Percentiles rank a stretch among this genome's conserved stretches.
These are phyloP conservation scores for Drosophila antonietae DNA, from an alignment of 2,888 invertebrate species.

Conservation along the genomic window DNA sequence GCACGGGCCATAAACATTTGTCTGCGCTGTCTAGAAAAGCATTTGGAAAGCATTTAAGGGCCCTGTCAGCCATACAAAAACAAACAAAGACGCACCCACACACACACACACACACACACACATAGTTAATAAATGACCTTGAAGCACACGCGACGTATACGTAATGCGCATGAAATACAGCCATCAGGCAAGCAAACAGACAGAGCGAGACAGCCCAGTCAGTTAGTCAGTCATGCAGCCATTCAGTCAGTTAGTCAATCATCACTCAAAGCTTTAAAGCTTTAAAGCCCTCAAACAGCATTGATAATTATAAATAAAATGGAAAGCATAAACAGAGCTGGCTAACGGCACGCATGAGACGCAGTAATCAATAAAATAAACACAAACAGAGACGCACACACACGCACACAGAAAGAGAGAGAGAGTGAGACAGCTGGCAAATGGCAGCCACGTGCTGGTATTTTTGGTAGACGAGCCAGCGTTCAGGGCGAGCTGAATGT, in stretches of 20 bases:
- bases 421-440: conserved; percentile 14
- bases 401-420: too few relatives aligned
- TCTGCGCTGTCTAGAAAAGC: conserved; percentile 24
- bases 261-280: conserved; percentile 27
- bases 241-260: background rate
- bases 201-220: background rate
- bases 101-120: background rate
- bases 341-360: conserved; percentile 17
- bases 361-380: conserved; percentile 69
- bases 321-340: conserved; percentile 36
- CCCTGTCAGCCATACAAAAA: conserved; percentile 12
- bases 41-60: conserved; percentile 27
- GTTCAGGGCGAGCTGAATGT: conserved; percentile 28
- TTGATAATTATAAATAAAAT: conserved; percentile 57
- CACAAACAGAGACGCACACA: conserved; percentile 15
- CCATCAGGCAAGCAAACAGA: conserved; percentile 18
- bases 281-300: conserved; percentile 32
- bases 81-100: background rate
- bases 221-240: conserved; percentile 4
- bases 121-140: conserved; percentile 41
- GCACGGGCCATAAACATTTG: conserved; percentile 40
- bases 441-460: conserved; percentile 64
- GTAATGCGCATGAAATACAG: conserved; percentile 29
- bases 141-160: conserved; percentile 55
- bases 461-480: conserved; percentile 44